Evolutionary conservation across 2,888 invertebrate species (phyloP).

Genomic region (Dromius quadrimaculatus): DNA sequence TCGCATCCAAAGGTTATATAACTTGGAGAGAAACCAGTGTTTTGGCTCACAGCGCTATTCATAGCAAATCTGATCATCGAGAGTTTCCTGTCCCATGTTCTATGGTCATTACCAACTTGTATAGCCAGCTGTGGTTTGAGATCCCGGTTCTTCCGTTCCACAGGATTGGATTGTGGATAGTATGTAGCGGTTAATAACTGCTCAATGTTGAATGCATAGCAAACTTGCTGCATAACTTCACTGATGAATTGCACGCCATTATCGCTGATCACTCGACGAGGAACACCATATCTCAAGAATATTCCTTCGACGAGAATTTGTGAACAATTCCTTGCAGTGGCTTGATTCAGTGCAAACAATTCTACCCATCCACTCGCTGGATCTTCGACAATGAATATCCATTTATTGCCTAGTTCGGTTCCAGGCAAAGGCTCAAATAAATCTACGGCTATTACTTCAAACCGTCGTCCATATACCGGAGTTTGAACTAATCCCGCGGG

Average conservation of each 20-base stretch:
- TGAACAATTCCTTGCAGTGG: constrained; percentile 54
- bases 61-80: constrained; percentile 53
- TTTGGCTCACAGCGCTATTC: constrained; percentile 46
- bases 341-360: constrained; percentile 54
- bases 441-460: constrained; percentile 59
- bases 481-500: constrained; percentile 59
- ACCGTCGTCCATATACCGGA: constrained; percentile 48
- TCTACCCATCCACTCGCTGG: constrained; percentile 58
- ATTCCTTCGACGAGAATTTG: constrained; percentile 57
- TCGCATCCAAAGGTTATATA: too few species aligned
- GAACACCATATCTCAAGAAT: constrained; percentile 60
- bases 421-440: constrained; percentile 56
- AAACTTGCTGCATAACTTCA: too few species aligned
- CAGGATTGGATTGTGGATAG: constrained; percentile 58
- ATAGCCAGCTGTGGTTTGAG: constrained; percentile 49
- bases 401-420: constrained; percentile 52
- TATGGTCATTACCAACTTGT: constrained; percentile 50
- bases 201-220: constrained; percentile 53
- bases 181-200: constrained; percentile 56
- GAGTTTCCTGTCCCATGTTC: constrained; percentile 54
- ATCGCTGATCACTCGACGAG: constrained; percentile 59
- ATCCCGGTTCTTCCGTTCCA: constrained; percentile 56
- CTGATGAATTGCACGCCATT: constrained; percentile 63
- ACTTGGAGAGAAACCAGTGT: too few species aligned
- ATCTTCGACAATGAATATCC: constrained; percentile 58